Evolutionary conservation across 1,140 invertebrate species (phyloP).

Genomic region (Penaeus indicus): DNA sequence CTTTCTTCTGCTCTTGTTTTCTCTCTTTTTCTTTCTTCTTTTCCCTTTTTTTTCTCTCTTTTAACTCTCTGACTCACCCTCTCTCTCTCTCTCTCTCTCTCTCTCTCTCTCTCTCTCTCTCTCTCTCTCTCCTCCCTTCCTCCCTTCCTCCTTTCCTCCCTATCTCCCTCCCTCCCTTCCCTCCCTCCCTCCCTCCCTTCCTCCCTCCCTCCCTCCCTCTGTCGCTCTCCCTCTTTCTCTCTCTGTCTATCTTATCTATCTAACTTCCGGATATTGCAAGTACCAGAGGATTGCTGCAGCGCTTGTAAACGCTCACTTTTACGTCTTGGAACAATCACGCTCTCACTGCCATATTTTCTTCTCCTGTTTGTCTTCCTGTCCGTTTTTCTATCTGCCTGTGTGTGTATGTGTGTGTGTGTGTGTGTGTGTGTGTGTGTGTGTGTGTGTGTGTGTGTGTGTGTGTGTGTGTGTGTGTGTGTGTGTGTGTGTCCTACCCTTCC

Average conservation of each 20-base stretch:
- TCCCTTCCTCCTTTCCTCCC: not conserved
- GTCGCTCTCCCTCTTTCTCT: not conserved
- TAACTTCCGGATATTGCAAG: not conserved
- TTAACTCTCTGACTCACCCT: not conserved
- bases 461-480: too few relatives aligned
- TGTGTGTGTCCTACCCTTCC: too few relatives aligned
- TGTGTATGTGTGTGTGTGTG: too few relatives aligned
- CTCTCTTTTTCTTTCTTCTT: not conserved
- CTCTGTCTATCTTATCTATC: not conserved
- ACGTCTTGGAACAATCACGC: too few relatives aligned
- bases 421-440: too few relatives aligned
- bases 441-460: too few relatives aligned
- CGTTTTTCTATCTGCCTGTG: too few relatives aligned
- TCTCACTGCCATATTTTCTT: too few relatives aligned
- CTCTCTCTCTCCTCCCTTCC: not conserved
- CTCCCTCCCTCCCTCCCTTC: not conserved
- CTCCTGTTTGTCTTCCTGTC: too few relatives aligned
- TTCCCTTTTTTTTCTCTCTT: not conserved
- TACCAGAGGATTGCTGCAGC: too few relatives aligned
- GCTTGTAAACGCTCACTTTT: too few relatives aligned
- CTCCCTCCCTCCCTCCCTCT: not conserved
- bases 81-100: not conserved
- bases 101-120: not conserved
- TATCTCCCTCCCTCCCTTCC: not conserved
- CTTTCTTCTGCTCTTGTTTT: not conserved